Percentiles rank a stretch among this genome's conserved stretches.
Conservation (phyloP, 1,140 invertebrate species). For the Luehdorfia chinensis region DNA sequence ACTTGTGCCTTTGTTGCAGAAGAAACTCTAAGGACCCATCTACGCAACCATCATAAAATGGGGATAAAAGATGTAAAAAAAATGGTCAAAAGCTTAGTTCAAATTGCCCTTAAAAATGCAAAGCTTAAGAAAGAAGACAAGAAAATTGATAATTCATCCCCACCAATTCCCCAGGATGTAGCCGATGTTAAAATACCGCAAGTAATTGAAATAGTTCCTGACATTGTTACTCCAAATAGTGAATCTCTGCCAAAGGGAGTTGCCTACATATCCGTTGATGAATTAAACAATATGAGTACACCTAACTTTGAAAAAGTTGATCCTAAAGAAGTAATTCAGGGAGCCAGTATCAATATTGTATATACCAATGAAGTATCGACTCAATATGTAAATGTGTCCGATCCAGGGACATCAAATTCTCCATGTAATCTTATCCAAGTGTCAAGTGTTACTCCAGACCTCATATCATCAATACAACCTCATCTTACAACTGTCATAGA, state of each 20-base stretch:
- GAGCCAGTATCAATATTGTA: conserved; percentile 70
- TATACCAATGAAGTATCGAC: conserved; percentile 59
- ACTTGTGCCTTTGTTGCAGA: conserved; percentile 61
- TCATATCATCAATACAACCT: conserved; percentile 62
- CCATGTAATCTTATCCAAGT: conserved; percentile 54
- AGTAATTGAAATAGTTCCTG: conserved; percentile 67
- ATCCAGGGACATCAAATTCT: conserved; percentile 32
- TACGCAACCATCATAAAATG: conserved; percentile 75
- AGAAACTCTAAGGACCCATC: conserved; percentile 59
- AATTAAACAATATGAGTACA: conserved; percentile 67
- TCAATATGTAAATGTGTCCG: conserved; percentile 58
- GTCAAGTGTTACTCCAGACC: conserved; percentile 57
- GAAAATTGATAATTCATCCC: conserved; percentile 21
- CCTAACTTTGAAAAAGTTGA: conserved; percentile 69
- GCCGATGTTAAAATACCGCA: conserved; percentile 61
- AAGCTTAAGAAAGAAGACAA: conserved; percentile 64
- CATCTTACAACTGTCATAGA: conserved; percentile 23
- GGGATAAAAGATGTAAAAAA: conserved; percentile 70
- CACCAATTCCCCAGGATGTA: conserved; percentile 28
- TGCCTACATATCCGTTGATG: conserved; percentile 65
- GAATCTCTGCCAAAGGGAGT: conserved; percentile 60
- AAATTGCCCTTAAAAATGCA: conserved; percentile 67
- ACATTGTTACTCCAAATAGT: conserved; percentile 45
- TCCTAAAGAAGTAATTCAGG: conserved; percentile 68
- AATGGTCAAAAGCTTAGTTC: conserved; percentile 67